These are phyloP conservation scores for Automeris io DNA, from an alignment of 2,888 invertebrate species.

Conservation along the genomic window DNA sequence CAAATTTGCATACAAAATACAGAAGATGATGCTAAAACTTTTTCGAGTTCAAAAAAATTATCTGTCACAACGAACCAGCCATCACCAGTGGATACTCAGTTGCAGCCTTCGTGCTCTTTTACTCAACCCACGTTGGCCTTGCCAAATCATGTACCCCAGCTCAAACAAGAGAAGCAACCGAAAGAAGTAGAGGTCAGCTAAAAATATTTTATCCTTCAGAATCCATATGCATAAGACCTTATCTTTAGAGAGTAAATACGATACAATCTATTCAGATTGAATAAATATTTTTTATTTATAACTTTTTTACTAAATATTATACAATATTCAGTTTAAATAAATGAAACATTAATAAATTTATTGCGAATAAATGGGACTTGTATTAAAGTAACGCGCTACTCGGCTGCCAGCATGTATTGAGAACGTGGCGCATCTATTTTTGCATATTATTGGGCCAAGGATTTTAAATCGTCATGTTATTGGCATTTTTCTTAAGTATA, in stretches of 20 bases:
- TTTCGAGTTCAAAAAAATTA: constrained; percentile 35
- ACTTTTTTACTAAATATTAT: too few species aligned
- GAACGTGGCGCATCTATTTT: constrained; percentile 70
- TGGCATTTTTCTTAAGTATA: constrained; percentile 4
- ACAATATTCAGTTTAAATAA: not conserved
- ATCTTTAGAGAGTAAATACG: too few species aligned
- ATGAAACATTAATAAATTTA: constrained; percentile 10
- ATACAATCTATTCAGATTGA: too few species aligned
- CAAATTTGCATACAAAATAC: constrained; percentile 50
- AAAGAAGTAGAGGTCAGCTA: constrained; percentile 73
- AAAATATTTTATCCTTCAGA: constrained; percentile 11
- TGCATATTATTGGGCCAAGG: constrained; percentile 70
- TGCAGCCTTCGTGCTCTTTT: constrained; percentile 65
- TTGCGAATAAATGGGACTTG: constrained; percentile 22
- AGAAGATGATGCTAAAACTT: constrained; percentile 21
- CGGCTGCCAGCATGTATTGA: constrained; percentile 51
- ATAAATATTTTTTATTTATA: too few species aligned
- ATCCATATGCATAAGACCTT: too few species aligned
- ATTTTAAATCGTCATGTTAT: constrained; percentile 25
- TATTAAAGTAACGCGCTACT: constrained; percentile 46
- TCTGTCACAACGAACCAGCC: constrained; percentile 27
- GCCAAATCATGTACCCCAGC: constrained; percentile 38
- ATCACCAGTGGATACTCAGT: constrained; percentile 37
- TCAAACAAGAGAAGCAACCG: constrained; percentile 53
- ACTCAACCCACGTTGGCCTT: constrained; percentile 28